Evolutionary conservation across 2,113 vertebrate genomes (phyloP), one percentile per base, ranked within the genome.

Genomic region (Bucco capensis): DNA sequence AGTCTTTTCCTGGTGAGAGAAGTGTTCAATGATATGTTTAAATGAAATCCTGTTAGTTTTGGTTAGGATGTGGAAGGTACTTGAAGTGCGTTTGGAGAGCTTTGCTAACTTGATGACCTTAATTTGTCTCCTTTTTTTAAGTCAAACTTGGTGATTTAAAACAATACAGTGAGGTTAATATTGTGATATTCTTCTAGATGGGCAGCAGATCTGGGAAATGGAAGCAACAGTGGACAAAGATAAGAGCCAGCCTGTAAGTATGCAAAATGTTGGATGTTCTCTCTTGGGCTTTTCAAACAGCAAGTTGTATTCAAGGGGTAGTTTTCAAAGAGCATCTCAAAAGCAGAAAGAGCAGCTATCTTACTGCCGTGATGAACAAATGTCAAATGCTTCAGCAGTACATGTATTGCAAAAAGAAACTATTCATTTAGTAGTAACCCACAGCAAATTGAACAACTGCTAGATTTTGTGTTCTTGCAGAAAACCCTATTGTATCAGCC

Each of bases 211-310:
- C 87, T 99, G 99, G 99, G 99, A 99, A 95, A 98, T 98, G 98
- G 99, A 99, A 89, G 99, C 99, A 19, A 99, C 98, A 0, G 98
- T 99, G 95, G 99, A 99, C 97, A 99, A 99, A 96, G 99, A 99
- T 80, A 99, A 99, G 96, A 99, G 99, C 97, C 99, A 99, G 91
- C 97, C 98, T 54, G 99, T 99, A 97, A 97, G 99, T 98, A 69
- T 81, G 15, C n/a, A 15, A 31, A 73, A 67, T 38, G 9, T 11
- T n/a, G 84, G 31, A n/a, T 61, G 84, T 62, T 31, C 49, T 64
- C 31, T 90, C 61, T 72, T 30, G 40, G 69, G 73, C 53, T 58
- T 33, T 79, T 91, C 47, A 49, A 71, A 79, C 46, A 88, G 86
- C 50, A 28, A 15, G 44, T 19, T 38, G 76, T 77, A 79, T 60